These are phyloP conservation scores for Holothuria leucospilota DNA, from an alignment of 53 echinoderm and acorn worm species.

Conservation along the genomic window DNA sequence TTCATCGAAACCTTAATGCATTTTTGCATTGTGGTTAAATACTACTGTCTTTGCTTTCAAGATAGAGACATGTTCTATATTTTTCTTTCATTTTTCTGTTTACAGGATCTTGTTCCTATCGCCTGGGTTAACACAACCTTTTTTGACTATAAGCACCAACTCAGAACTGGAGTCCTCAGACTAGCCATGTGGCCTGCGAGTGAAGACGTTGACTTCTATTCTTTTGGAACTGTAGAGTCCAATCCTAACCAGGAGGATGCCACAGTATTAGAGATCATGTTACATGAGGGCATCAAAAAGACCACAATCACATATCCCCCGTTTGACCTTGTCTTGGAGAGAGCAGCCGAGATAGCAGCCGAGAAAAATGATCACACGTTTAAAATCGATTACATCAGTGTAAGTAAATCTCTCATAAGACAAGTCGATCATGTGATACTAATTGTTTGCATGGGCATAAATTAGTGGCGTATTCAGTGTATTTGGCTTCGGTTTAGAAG, in stretches of 20 bases:
- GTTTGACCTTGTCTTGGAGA: conserved; percentile 83
- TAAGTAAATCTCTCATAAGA: neutral
- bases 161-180: conserved; percentile 58
- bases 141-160: conserved; percentile 88
- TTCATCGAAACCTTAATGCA: too few species aligned
- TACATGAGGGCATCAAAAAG: conserved; percentile 41
- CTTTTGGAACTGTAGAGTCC: conserved; percentile 78
- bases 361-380: conserved; percentile 39
- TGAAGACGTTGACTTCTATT: conserved; percentile 77
- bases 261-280: conserved; percentile 69
- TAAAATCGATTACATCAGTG: conserved; percentile 2
- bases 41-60: neutral
- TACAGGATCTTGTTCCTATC: conserved; percentile 81
- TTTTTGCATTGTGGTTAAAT: too few species aligned
- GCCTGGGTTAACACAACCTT: conserved; percentile 97
- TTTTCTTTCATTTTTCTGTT: neutral
- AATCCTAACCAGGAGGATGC: conserved; percentile 83
- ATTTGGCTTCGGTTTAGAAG: too few species aligned
- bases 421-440: too few species aligned
- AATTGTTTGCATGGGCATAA: too few species aligned
- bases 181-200: conserved; percentile 89
- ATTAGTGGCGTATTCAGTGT: too few species aligned
- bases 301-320: conserved; percentile 79
- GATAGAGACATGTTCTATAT: neutral
- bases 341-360: conserved; percentile 76